Evolutionary conservation across 2,888 invertebrate species (phyloP).

Genomic region (Philhelius pedissequus): DNA sequence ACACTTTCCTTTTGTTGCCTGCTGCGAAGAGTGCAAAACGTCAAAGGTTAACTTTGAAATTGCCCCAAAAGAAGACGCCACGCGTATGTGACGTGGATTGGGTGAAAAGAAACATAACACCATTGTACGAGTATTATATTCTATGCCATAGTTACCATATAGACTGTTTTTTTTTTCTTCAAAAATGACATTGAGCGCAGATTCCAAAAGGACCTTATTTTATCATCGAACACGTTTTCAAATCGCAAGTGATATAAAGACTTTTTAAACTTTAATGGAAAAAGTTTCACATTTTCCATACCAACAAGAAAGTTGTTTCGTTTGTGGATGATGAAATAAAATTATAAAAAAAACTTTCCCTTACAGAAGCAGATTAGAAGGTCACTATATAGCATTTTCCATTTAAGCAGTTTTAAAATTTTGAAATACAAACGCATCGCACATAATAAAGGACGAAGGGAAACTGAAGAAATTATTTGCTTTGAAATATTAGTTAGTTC

Average conservation of each 20-base stretch:
- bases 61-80: not conserved
- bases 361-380: not conserved
- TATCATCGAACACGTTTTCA: conserved; percentile 1
- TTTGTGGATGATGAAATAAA: too few relatives aligned
- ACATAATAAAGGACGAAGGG: not conserved
- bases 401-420: not conserved
- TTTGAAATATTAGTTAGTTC: not conserved
- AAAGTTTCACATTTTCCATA: not conserved
- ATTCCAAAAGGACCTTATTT: conserved; percentile 3
- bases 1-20: not conserved
- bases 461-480: not conserved
- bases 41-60: not conserved
- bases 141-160: conserved; percentile 22
- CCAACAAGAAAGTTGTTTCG: not conserved
- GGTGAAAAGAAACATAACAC: not conserved
- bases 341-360: not conserved
- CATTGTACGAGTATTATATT: too few relatives aligned
- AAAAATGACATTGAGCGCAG: not conserved
- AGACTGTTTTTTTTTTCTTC: too few relatives aligned
- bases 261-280: conserved; percentile 10
- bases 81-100: not conserved
- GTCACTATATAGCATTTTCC: not conserved
- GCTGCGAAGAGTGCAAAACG: not conserved
- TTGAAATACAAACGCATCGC: not conserved
- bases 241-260: not conserved